phyloP scores from a whole-genome alignment of 2,888 invertebrate species.

The Cancer borealis region DNA sequence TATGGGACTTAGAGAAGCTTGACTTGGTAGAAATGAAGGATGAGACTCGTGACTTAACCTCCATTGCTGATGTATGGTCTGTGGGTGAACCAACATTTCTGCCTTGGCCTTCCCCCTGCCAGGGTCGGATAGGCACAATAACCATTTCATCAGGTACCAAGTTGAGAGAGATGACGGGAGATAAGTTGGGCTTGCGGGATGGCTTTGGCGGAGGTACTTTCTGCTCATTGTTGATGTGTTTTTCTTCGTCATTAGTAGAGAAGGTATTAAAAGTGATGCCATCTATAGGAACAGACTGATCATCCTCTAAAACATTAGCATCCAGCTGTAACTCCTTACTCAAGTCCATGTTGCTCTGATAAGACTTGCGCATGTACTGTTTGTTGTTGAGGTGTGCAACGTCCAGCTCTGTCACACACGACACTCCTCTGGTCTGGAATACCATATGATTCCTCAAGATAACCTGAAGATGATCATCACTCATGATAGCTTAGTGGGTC shows the following conservation, averaged over 20 bases:
- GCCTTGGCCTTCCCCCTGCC: background rate
- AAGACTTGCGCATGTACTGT: conserved; percentile 58
- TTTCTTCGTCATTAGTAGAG: background rate
- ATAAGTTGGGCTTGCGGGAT: conserved; percentile 55
- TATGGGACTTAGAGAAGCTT: conserved; percentile 9
- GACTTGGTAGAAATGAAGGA: conserved; percentile 51
- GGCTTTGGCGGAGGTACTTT: conserved; percentile 71
- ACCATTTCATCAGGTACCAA: conserved; percentile 37
- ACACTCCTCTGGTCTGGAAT: conserved; percentile 65
- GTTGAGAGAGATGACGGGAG: background rate
- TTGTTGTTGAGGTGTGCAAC: conserved; percentile 50
- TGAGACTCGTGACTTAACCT: conserved; percentile 51
- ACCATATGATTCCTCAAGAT: conserved; percentile 62
- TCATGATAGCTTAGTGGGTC: conserved; percentile 45
- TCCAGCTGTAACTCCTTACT: conserved; percentile 59
- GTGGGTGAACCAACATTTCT: background rate
- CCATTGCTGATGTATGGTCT: conserved; percentile 49
- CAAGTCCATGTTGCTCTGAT: conserved; percentile 60
- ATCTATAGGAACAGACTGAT: background rate
- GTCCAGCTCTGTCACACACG: conserved; percentile 68
- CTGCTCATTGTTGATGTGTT: background rate
- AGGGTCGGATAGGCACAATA: background rate
- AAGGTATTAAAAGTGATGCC: background rate
- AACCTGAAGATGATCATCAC: conserved; percentile 54
- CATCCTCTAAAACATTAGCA: conserved; percentile 35